Percentiles rank a stretch among this genome's conserved stretches.
phyloP scores from a whole-genome alignment of 2,113 vertebrate genomes.

The Phyllostomus hastatus region DNA sequence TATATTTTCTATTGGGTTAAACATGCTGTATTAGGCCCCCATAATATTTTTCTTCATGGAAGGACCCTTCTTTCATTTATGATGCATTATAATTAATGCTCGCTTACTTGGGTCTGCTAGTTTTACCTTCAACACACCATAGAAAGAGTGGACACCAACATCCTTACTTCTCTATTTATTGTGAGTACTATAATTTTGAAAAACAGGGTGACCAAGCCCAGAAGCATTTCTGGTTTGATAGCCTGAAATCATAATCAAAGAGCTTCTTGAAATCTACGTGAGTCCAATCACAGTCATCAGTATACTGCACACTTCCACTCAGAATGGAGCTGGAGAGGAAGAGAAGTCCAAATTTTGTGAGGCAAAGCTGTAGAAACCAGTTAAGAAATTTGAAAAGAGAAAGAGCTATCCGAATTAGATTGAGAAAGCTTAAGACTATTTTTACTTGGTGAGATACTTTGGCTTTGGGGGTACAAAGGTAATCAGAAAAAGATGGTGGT shows the following conservation, averaged over 20 bases:
- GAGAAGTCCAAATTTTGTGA: neutral
- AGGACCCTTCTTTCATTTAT: neutral
- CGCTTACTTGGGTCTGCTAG: neutral
- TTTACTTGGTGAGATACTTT: slow-evolving; percentile 40
- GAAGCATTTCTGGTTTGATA: neutral
- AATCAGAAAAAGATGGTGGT: slow-evolving; percentile 56
- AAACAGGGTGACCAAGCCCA: neutral
- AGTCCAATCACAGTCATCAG: neutral
- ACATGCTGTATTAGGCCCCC: neutral
- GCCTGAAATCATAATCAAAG: slow-evolving; percentile 42
- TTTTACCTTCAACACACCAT: neutral
- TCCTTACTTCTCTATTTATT: neutral
- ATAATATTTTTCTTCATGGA: neutral
- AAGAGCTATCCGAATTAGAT: slow-evolving; percentile 19
- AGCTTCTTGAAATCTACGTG: neutral
- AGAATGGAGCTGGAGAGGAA: neutral
- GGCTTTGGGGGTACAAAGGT: slow-evolving; percentile 20
- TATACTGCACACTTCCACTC: neutral
- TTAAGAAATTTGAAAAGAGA: neutral
- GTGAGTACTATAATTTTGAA: neutral
- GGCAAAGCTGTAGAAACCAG: neutral
- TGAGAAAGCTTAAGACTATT: slow-evolving; percentile 23
- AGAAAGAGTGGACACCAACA: neutral
- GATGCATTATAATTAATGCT: neutral
- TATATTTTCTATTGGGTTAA: neutral